phyloP scores from a whole-genome alignment of 2,797 vertebrate species.

The Gallinago solitaria region DNA sequence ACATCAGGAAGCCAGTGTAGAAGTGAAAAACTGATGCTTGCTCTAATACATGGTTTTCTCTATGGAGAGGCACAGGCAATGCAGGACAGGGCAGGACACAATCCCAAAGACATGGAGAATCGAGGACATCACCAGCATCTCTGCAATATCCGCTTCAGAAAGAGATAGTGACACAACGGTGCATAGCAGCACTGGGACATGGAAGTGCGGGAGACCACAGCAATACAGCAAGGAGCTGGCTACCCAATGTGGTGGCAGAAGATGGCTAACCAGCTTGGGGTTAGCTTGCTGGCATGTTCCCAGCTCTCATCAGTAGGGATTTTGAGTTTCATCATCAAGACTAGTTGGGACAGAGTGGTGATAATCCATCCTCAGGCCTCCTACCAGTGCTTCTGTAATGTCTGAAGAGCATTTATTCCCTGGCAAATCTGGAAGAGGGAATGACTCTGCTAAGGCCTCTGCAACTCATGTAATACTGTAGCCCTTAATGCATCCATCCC shows the following conservation, averaged over 20 bases:
- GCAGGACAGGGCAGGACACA: not conserved
- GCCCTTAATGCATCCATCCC: rapidly evolving
- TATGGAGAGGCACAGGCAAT: not conserved
- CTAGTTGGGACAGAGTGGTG: not conserved
- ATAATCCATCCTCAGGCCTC: not conserved
- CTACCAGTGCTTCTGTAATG: not conserved
- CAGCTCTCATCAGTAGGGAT: not conserved
- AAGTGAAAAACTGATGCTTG: not conserved
- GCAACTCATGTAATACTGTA: not conserved
- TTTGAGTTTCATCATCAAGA: not conserved
- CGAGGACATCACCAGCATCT: rapidly evolving
- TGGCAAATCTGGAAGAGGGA: not conserved
- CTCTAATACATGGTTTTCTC: not conserved
- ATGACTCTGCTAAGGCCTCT: not conserved
- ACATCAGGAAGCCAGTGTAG: not conserved
- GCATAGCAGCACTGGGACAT: not conserved
- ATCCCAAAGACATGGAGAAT: not conserved
- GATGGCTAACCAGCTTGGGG: not conserved
- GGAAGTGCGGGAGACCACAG: not conserved
- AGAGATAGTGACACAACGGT: not conserved
- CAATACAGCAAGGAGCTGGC: not conserved
- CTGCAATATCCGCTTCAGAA: not conserved
- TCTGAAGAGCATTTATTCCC: not conserved
- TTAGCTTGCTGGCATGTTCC: not conserved
- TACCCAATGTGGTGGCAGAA: not conserved